Conservation (phyloP, 2,113 vertebrate genomes). For the Megalops atlanticus region DNA sequence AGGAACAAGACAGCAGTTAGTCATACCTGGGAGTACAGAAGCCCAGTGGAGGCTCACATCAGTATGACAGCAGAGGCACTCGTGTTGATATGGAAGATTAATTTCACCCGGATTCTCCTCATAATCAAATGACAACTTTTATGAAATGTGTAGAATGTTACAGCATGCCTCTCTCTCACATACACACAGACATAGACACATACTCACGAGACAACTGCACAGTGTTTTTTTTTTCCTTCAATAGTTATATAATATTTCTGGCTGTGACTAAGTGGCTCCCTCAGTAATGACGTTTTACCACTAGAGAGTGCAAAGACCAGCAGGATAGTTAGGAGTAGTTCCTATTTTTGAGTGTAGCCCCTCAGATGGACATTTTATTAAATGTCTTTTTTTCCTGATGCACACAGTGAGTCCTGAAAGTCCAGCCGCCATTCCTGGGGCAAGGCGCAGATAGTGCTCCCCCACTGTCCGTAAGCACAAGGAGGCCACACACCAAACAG, state of each 20-base stretch:
- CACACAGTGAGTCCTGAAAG: neutral
- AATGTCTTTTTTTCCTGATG: neutral
- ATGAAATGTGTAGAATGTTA: constrained; percentile 14
- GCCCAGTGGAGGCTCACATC: constrained; percentile 36
- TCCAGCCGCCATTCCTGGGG: neutral
- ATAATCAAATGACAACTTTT: constrained; percentile 49
- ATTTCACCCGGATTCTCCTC: too few relatives aligned
- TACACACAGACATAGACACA: too few relatives aligned
- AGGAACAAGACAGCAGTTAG: constrained; percentile 71
- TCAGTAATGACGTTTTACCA: neutral
- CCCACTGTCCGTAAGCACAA: neutral
- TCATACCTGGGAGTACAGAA: constrained; percentile 74
- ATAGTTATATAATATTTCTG: neutral
- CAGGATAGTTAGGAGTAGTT: too few relatives aligned
- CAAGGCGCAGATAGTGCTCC: neutral
- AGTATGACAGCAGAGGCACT: constrained; percentile 27
- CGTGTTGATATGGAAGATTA: neutral
- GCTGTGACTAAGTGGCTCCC: neutral
- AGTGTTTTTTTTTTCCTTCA: constrained; percentile 35
- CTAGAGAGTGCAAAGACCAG: neutral
- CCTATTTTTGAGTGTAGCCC: neutral
- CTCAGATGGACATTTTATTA: neutral
- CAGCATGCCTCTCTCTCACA: neutral
- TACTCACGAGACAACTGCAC: too few relatives aligned
- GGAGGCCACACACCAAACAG: constrained; percentile 18